Conservation (phyloP, 2,113 vertebrate genomes). For the Bos javanicus region DNA sequence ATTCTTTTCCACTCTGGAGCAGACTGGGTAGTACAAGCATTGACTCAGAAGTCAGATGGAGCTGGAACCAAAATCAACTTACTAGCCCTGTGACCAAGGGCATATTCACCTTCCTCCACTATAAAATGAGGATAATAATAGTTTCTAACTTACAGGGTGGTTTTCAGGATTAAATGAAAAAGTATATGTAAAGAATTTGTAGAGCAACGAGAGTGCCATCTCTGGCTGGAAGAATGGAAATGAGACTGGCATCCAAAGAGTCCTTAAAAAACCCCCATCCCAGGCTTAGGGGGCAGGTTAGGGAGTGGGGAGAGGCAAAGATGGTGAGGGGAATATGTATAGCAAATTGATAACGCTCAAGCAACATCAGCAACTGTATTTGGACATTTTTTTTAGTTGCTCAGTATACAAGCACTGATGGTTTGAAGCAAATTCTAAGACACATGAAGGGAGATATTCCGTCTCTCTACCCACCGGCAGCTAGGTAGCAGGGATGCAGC, state of each 20-base stretch:
- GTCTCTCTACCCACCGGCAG: background rate
- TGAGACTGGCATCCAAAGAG: background rate
- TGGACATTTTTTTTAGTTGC: conserved; percentile 29
- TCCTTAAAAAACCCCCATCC: background rate
- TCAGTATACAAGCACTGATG: conserved; percentile 13
- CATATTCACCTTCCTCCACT: conserved; percentile 13
- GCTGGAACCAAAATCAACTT: background rate
- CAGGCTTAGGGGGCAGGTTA: background rate
- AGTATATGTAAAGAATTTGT: conserved; percentile 37
- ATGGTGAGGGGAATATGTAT: background rate
- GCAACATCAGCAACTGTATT: background rate
- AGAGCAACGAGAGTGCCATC: conserved; percentile 30
- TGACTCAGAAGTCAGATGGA: background rate
- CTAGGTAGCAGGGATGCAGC: background rate
- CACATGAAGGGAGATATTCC: background rate
- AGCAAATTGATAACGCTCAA: background rate
- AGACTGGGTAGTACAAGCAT: background rate
- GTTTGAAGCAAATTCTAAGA: conserved; percentile 30
- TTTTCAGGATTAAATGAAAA: conserved; percentile 28
- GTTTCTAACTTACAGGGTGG: background rate
- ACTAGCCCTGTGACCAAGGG: background rate
- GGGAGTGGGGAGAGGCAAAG: background rate
- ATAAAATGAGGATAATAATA: background rate
- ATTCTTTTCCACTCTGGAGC: background rate
- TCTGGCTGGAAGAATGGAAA: background rate